Conservation (phyloP, 2,888 invertebrate genomes). For the Torymus texanus region DNA sequence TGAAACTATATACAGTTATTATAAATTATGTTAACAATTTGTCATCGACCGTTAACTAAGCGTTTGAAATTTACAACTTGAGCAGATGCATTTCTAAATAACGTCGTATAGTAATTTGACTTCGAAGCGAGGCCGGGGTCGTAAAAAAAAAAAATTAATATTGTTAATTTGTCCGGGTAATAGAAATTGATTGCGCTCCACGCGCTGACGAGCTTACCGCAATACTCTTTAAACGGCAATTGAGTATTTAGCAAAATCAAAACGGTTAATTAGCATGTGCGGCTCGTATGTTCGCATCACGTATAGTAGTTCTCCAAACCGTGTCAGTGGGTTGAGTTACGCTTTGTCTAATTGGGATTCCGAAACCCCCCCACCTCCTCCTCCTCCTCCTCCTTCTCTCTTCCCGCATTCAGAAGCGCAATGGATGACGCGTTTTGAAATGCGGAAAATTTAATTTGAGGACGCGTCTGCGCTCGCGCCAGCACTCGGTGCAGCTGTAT, state of each 20-base stretch:
- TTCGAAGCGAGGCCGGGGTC: not conserved
- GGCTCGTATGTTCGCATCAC: not conserved
- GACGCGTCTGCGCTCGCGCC: not conserved
- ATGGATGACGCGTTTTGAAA: constrained; percentile 24
- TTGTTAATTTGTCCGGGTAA: not conserved
- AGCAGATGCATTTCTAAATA: too few species aligned
- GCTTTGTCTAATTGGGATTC: constrained; percentile 37
- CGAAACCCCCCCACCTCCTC: constrained; percentile 1
- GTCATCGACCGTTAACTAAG: too few species aligned
- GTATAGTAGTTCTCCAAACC: constrained; percentile 1
- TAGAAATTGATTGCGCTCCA: not conserved
- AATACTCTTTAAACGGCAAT: constrained; percentile 12
- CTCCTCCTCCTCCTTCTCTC: too few species aligned
- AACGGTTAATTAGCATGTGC: constrained; percentile 37
- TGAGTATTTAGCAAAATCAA: constrained; percentile 33
- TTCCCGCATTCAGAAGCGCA: not conserved
- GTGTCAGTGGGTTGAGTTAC: constrained; percentile 44
- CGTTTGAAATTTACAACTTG: too few species aligned
- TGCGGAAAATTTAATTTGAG: constrained; percentile 37
- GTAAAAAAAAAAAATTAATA: too few species aligned
- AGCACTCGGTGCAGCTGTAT: not conserved
- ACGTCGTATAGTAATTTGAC: not conserved
- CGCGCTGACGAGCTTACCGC: not conserved
- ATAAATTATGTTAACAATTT: too few species aligned
- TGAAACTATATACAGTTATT: too few species aligned